Evolutionary conservation across 1,140 invertebrate species (phyloP), one percentile per base, ranked within the genome.

Genomic region (Amphibalanus amphitrite): DNA sequence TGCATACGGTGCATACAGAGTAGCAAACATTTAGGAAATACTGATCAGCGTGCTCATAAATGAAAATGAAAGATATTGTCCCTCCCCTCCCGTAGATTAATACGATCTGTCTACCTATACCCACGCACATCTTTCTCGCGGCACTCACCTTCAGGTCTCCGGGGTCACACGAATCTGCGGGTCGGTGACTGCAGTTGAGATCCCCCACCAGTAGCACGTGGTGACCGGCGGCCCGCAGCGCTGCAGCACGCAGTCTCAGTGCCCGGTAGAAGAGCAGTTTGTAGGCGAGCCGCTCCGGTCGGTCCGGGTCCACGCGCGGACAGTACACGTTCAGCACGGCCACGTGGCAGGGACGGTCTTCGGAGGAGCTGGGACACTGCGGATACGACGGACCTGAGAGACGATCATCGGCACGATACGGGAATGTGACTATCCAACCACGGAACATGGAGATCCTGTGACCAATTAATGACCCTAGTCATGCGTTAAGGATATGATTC

Each of bases 251-350:
- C 15, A 76, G 77, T 74, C 84, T 79, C 38, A 86, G 74, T 6
- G 83, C 71, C 26, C 80, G 73, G 74, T 82, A 83, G 76, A 86
- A 86, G 23, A 77, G 74, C n/a, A 83, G 73, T 75, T 86, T 85
- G 74, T 79, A 85, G 3, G 75, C 38, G 38, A 78, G 74, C 67
- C 83, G 75, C 69, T 84, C 84, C 28, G 79, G 77, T 67, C 79
- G 79, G 3, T 83, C 82, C 38, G 79, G 76, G 71, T 82, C 82
- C 30, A 79, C 80, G 70, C 82, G 73, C 8, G 85, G 85, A 75
- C 84, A 85, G 75, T 86, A 86, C 17, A 86, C 80, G 76, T 86
- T 86, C 71, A 85, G 82, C 10, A 85, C 73, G 15, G 78, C 78
- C 69, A 85, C 17, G 8, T 29, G 29, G 25, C 59, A 30, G 29